phyloP scores from a whole-genome alignment of 2,113 vertebrate species.

The Tupaia chinensis region DNA sequence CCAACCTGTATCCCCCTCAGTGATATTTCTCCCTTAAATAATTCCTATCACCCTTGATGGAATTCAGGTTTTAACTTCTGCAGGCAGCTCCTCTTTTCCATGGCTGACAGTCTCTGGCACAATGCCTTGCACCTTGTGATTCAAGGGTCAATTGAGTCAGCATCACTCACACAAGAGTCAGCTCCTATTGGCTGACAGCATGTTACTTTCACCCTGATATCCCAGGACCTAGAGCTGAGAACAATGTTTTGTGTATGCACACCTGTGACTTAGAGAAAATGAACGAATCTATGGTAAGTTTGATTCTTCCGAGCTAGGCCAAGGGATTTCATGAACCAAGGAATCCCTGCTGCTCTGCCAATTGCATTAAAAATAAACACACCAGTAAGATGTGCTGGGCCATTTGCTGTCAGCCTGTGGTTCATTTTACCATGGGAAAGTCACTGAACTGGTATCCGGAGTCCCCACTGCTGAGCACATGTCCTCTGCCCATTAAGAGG shows the following conservation, averaged over 20 bases:
- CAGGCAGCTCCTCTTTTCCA: neutral
- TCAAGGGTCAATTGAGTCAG: too few relatives aligned
- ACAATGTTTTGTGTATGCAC: neutral
- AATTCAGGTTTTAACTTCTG: neutral
- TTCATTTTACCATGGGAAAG: conserved; percentile 29
- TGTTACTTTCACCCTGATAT: neutral
- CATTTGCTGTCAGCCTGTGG: neutral
- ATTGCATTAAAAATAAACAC: neutral
- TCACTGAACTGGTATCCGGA: conserved; percentile 16
- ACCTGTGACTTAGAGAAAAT: neutral
- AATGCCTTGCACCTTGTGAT: neutral
- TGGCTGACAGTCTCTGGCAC: neutral
- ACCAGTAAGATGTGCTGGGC: neutral
- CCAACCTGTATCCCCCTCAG: neutral
- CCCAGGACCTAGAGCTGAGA: neutral
- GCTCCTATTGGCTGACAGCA: neutral
- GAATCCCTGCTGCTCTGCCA: neutral
- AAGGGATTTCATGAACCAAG: neutral
- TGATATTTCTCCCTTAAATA: neutral
- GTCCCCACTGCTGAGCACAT: neutral
- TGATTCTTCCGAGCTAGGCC: neutral
- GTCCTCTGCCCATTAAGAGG: conserved; percentile 61
- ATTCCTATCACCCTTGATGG: neutral
- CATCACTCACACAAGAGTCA: neutral
- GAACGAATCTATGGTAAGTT: neutral